These are phyloP conservation scores for Ascaphus truei DNA, from an alignment of 2,113 vertebrate species.

Conservation along the genomic window DNA sequence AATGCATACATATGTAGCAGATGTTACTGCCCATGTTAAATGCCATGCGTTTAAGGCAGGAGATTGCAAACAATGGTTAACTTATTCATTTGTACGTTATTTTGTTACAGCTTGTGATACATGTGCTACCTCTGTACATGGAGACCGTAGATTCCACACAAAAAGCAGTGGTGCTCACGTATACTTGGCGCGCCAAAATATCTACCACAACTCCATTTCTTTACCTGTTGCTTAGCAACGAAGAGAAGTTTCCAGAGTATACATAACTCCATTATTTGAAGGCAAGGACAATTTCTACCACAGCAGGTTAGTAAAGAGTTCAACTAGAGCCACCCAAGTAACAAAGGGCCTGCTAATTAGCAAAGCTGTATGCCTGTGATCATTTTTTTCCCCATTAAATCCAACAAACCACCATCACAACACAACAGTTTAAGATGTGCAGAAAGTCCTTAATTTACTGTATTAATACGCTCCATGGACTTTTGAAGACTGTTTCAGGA, in stretches of 20 bases:
- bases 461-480: neutral
- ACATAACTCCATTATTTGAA: neutral
- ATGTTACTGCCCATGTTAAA: too few relatives aligned
- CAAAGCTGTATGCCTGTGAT: neutral
- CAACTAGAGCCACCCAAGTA: neutral
- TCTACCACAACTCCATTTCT: conserved; percentile 9
- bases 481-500: too few relatives aligned
- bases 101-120: too few relatives aligned
- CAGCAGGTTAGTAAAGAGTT: conserved; percentile 11
- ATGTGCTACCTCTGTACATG: too few relatives aligned
- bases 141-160: too few relatives aligned
- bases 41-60: too few relatives aligned
- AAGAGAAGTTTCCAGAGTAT: neutral
- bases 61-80: too few relatives aligned
- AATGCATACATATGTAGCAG: too few relatives aligned
- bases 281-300: too few relatives aligned
- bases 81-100: too few relatives aligned
- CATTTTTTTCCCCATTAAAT: neutral
- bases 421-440: too few relatives aligned
- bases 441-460: neutral
- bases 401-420: neutral
- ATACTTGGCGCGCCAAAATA: neutral
- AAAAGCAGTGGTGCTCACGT: neutral
- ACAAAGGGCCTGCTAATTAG: conserved; percentile 7
- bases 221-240: conserved; percentile 22